Evolutionary conservation across 2,888 invertebrate genomes (phyloP), one percentile per base, ranked within the genome.

Genomic region (Pachycephus smyrnensis): DNA sequence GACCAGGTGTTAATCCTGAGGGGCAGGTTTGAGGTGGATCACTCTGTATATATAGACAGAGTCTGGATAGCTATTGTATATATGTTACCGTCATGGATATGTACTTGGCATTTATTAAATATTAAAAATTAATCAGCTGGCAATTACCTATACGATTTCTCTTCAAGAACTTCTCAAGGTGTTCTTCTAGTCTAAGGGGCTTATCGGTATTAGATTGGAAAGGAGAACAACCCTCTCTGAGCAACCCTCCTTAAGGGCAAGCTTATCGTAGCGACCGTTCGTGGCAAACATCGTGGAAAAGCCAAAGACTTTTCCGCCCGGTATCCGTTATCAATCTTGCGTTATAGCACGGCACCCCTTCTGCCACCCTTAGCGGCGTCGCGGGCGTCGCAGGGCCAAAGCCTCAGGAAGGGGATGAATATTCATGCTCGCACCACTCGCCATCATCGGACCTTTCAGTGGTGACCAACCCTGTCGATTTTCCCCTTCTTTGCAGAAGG

Each of bases 251-350:
- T 73, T 78, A 75, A 73, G 76, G 32, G 30, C 23, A 77, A 82
- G 88, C 89, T 89, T 89, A 89, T 89, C 89, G 86, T 86, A 84
- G 76, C 84, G 85, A 84, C 89, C 89, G 88, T 86, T 82, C 84
- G 87, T 84, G 79, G 88, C 86, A 91, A 90, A 90, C 90, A 90
- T 89, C 88, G 88, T 88, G 88, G 90, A 91, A 90, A 91, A 90
- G 88, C 89, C 88, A 87, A 89, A 88, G 89, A 89, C 88, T 87
- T 86, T 85, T 85, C 83, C 77, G 81, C 77, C 76, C 81, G 84
- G 88, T 89, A 90, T 90, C 90, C 89, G 89, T 91, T 90, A 91
- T 91, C 91, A 89, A 90, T 88, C 88, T 88, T 88, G 86, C 85
- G 84, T 87, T 88, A 86, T 84, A 81, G 84, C 71, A n/a, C 31